Evolutionary conservation across 2,888 invertebrate genomes (phyloP).

Genomic region (Ferrisia virgata): DNA sequence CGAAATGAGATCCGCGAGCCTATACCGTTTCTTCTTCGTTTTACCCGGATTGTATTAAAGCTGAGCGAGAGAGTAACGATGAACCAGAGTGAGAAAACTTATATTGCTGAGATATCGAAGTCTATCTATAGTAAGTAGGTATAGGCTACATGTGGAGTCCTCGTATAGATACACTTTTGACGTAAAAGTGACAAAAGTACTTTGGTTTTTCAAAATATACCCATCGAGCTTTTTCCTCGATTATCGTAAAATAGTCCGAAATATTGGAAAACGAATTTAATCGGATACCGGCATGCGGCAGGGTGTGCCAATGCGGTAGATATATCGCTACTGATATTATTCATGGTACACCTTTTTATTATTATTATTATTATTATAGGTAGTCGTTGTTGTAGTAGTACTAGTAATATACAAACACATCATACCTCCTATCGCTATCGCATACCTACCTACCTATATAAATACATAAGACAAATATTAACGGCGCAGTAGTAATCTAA

Average conservation of each 20-base stretch:
- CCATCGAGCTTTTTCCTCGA: background rate
- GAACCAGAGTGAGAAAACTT: background rate
- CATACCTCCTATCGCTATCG: too few species aligned
- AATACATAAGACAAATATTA: background rate
- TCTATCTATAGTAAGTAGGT: background rate
- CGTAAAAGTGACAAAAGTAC: slow-evolving; percentile 8
- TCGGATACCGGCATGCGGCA: background rate
- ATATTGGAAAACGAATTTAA: background rate
- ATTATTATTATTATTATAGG: too few species aligned
- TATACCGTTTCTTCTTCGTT: background rate
- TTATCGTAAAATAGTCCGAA: background rate
- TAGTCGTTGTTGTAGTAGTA: too few species aligned
- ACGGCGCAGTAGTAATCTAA: background rate
- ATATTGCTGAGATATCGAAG: background rate
- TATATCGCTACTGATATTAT: background rate
- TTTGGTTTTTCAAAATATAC: background rate
- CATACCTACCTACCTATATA: background rate
- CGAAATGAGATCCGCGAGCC: background rate
- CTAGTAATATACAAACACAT: too few species aligned
- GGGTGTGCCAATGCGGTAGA: background rate
- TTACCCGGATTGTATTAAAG: background rate
- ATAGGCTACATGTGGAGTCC: too few species aligned
- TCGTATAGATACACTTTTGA: background rate
- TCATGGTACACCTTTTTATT: background rate
- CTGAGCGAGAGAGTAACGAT: background rate